Base-by-base conservation (phyloP, 1,140 invertebrate species). In the Zaprionus lachaisei region DNA sequence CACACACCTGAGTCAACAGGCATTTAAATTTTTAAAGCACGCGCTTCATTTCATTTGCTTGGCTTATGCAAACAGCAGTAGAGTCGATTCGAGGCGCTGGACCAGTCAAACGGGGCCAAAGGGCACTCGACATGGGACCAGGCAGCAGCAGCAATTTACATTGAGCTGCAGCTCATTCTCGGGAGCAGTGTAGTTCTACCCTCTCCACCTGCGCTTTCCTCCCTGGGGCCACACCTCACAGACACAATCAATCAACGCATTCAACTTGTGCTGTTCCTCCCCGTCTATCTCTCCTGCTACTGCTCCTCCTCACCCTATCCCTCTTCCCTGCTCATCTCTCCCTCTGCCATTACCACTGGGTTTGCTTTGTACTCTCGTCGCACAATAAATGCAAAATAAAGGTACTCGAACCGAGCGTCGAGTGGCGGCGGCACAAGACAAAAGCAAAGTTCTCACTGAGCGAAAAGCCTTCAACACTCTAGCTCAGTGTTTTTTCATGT, bases 181-280 rank as follows among this genome's bases (percentile, higher is more conserved):
- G 57, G 51, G 41, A 61, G 12, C 60, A 37, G 7, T 37, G 9
- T 34, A 34, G 9, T 20, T 49, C 34, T 31, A 38, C 61, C 37
- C 26, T 11, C 31, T 34, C 31, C 9, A 41, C 24, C 31, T 20
- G 7, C 1, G 11, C 1, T 44, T 34, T 9, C 26, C n/a, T 55
- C 37, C 44, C 49, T 64, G 47, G 54, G 62, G 49, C 47, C 57
- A 60, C 20, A 70, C 38, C 31, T 34, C 28, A 38, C 68, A 69
- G 73, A 78, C 83, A 75, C 83, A 87, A 87, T 87, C 83, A 87
- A 87, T 87, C 83, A 87, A 83, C 84, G 84, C 80, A 84, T 81
- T 79, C 64, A 89, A 82, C 56, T 77, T 72, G 56, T 67, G 55
- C 14, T 47, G 38, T 44, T 41, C 22, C 47, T 14, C 11, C 11